A percentile compares a stretch with the other conserved stretches of the same genome.
These are phyloP conservation scores for Antheraea yamamai DNA, from an alignment of 2,888 invertebrate genomes.

Conservation along the genomic window DNA sequence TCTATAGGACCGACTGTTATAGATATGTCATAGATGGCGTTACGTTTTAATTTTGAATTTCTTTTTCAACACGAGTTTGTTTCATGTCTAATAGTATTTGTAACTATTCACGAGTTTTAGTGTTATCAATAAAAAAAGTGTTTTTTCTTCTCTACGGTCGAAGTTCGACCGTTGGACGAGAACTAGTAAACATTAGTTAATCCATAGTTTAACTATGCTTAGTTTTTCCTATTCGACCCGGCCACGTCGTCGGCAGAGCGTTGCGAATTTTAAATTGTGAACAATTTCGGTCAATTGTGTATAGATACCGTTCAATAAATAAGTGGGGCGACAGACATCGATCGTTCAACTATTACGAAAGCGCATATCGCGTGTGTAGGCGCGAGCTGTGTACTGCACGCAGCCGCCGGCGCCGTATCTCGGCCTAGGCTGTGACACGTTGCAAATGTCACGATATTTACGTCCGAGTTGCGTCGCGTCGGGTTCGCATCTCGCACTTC, in stretches of 20 bases:
- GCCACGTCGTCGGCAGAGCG: not conserved
- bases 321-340: conserved; percentile 50
- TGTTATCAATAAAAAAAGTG: too few relatives aligned
- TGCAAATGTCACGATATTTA: conserved; percentile 30
- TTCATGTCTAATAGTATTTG: too few relatives aligned
- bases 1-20: too few relatives aligned
- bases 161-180: too few relatives aligned
- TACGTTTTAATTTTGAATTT: too few relatives aligned
- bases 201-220: not conserved
- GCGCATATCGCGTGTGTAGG: conserved; percentile 22
- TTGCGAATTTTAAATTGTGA: conserved; percentile 4
- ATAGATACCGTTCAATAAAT: conserved; percentile 30
- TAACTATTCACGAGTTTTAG: too few relatives aligned
- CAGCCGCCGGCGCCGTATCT: conserved; percentile 3
- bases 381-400: conserved; percentile 32
- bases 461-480: conserved; percentile 21
- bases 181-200: not conserved
- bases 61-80: too few relatives aligned
- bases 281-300: conserved; percentile 8
- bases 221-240: not conserved
- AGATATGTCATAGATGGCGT: too few relatives aligned
- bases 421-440: conserved; percentile 24
- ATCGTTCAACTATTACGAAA: conserved; percentile 67
- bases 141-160: too few relatives aligned
- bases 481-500: conserved; percentile 49